Conservation (phyloP, 1,140 invertebrate genomes). For the Neuroterus valhalla region DNA sequence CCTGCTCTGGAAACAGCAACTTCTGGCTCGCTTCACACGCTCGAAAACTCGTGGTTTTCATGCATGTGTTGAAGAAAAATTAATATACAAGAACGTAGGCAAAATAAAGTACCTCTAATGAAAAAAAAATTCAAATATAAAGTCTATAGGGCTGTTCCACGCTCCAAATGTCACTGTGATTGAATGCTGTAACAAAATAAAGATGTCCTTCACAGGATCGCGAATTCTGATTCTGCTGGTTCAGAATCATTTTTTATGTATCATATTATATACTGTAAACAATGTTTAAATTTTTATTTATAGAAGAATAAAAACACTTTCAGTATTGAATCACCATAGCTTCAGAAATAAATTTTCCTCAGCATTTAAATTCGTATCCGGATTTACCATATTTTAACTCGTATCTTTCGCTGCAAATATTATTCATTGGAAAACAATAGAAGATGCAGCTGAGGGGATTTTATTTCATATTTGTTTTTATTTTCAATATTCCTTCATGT, state of each 20-base stretch:
- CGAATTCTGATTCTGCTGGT: slow-evolving; percentile 19
- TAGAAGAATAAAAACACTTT: neutral
- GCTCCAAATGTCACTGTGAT: slow-evolving; percentile 16
- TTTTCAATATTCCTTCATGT: too few species aligned
- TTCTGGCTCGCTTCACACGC: too few species aligned
- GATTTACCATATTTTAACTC: too few species aligned
- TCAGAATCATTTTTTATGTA: slow-evolving; percentile 4
- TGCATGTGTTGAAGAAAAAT: too few species aligned
- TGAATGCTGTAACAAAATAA: slow-evolving; percentile 2
- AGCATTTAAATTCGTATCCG: too few species aligned
- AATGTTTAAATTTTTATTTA: neutral
- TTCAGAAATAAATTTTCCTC: too few species aligned
- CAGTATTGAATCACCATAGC: too few species aligned
- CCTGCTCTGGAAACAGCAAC: neutral
- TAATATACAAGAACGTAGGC: neutral
- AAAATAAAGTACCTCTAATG: neutral
- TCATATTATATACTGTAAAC: neutral
- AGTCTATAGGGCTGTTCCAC: neutral
- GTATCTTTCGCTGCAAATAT: too few species aligned
- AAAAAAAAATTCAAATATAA: neutral
- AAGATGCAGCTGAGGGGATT: too few species aligned
- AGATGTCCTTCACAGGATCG: neutral
- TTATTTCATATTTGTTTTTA: too few species aligned
- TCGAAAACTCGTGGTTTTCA: too few species aligned
- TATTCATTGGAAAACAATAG: too few species aligned